phyloP scores from a whole-genome alignment of 1,140 invertebrate genomes.

The Meloidogyne exigua region DNA sequence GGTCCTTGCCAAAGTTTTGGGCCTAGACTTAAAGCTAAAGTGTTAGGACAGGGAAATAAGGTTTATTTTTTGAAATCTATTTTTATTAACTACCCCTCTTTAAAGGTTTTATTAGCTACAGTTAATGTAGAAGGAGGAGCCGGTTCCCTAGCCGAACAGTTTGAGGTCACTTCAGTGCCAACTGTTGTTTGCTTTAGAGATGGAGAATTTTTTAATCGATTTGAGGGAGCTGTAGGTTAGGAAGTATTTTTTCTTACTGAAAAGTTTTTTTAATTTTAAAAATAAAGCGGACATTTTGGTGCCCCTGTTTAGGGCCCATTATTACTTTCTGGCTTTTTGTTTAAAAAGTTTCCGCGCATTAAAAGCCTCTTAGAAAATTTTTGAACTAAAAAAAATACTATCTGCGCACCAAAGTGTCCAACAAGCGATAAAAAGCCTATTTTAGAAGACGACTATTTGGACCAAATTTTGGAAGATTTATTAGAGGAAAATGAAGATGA shows the following conservation, averaged over 20 bases:
- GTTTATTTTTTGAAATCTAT: neutral
- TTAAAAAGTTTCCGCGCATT: no score
- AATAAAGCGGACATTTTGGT: no score
- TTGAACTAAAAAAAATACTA: no score
- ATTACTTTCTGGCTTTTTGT: no score
- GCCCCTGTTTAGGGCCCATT: no score
- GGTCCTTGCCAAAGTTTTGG: conserved; percentile 40
- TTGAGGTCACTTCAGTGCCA: conserved; percentile 40
- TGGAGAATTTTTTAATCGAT: conserved; percentile 36
- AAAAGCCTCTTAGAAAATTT: no score
- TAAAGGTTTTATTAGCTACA: conserved; percentile 35
- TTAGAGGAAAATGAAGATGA: neutral
- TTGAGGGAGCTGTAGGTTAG: conserved; percentile 42
- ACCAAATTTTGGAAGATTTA: neutral
- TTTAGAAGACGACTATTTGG: conserved; percentile 23
- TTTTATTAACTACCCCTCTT: neutral
- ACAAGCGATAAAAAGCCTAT: neutral
- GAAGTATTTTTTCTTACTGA: conserved; percentile 6
- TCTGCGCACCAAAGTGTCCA: no score
- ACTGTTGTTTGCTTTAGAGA: conserved; percentile 41
- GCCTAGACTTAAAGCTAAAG: conserved; percentile 35
- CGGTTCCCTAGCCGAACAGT: conserved; percentile 34
- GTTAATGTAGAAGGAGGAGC: conserved; percentile 25
- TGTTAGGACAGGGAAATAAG: conserved; percentile 24
- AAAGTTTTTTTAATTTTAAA: conserved; percentile 6